A percentile compares a stretch with the other conserved stretches of the same genome.
phyloP scores from a whole-genome alignment of 2,797 vertebrate genomes.

The Erithacus rubecula region DNA sequence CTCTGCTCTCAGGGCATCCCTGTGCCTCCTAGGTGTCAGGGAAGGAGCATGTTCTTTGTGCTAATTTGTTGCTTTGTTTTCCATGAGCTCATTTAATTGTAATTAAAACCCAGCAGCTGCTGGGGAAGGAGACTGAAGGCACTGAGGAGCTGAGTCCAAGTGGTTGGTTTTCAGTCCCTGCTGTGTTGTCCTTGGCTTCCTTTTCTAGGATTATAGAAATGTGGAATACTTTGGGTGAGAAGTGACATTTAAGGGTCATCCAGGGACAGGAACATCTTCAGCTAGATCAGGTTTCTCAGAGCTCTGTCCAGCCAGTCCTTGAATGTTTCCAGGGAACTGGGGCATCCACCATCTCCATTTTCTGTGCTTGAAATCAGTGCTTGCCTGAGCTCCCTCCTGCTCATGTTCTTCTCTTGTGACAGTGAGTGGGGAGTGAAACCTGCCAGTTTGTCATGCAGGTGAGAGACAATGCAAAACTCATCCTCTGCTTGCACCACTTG shows the following conservation, averaged over 20 bases:
- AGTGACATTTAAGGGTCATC: neutral
- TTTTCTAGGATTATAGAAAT: neutral
- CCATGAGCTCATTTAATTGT: conserved; percentile 84
- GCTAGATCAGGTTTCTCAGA: neutral
- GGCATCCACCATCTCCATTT: neutral
- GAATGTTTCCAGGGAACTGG: neutral
- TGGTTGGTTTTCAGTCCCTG: conserved; percentile 8
- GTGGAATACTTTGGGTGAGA: neutral
- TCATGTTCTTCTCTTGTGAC: neutral
- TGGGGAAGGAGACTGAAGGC: conserved; percentile 54
- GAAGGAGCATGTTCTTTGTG: neutral
- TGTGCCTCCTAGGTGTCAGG: neutral
- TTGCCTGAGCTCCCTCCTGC: neutral
- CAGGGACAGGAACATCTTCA: neutral
- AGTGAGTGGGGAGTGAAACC: neutral
- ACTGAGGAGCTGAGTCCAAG: neutral
- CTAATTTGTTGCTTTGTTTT: conserved; percentile 72
- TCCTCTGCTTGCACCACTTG: neutral
- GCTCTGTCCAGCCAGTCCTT: neutral
- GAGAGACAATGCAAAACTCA: neutral
- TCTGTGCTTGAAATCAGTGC: neutral
- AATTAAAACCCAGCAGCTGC: conserved; percentile 85
- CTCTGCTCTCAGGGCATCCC: neutral
- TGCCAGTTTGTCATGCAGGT: neutral
- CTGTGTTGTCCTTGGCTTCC: neutral